Evolutionary conservation across 2,113 vertebrate species (phyloP), one percentile per base, ranked within the genome.

Genomic region (Ceratotherium simum): DNA sequence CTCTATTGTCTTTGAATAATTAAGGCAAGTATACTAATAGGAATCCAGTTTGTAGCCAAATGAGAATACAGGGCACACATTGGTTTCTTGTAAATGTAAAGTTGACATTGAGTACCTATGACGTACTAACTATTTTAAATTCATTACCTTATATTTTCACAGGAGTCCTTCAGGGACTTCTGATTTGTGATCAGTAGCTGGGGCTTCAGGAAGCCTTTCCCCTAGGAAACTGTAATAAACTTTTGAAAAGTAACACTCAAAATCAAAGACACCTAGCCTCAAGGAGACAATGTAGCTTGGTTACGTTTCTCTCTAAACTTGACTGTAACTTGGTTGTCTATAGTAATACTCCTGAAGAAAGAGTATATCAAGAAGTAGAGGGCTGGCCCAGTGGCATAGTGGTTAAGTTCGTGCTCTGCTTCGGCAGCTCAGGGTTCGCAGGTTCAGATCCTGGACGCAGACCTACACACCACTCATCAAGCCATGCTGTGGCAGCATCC

Each of bases 71-170:
- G 21, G 27, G 33, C 29, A 94, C 25, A 82, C 46, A 5, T 31
- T 81, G 65, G 42, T 95, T 82, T 93, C 80, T 93, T 85, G 1
- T 73, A 79, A 87, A 67, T 3, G 29, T 89, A 36, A 65, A 92
- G 46, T 39, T 89, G 25, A 90, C 20, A 75, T 54, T 96, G 46
- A 89, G 5, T 69, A 58, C 33, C 65, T 89, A 5, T 76, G 31
- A 69, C 33, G 3, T 76, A 54, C 31, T 81, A 31, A 84, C 18
- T 80, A 51, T 75, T 95, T 96, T 76, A 88, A 94, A 84, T 87
- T 82, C n/a, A 12, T 84, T 91, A 91, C 33, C 42, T 91, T 54
- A 88, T 81, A 64, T 81, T 89, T 97, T 89, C 16, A 33, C 29
- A 89, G 27, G 6, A 93, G 36, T 64, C n/a, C 33, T 93, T 92